Base-by-base conservation (phyloP, 2,888 invertebrate species). In the Rhagium mordax region DNA sequence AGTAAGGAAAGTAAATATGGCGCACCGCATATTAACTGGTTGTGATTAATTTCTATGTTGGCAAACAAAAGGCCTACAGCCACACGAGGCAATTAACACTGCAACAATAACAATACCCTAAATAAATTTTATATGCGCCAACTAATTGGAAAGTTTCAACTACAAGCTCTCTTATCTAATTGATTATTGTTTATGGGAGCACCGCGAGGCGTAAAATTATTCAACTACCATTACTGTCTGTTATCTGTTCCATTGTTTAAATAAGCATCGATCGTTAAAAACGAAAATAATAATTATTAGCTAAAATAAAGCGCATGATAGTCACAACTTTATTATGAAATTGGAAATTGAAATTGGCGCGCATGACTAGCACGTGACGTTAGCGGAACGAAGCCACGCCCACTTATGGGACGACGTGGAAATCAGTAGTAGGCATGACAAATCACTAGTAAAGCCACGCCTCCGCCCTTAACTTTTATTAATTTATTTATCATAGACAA, bases 81-180 rank as follows among this genome's bases (percentile, higher is more conserved):
- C 24, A 15, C 15, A 13, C 53, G 53, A 51, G 53, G 51, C 51
- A 66, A 66, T 66, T 53, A 66, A 66, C 66, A 53, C 20, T 27
- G 51, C 66, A 51, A 53, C 53, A 7, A 59, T 59, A 51, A 53
- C 53, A 7, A 59, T 59, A 59, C 59, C 29, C 59, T 29, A 33
- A 18, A 59, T 59, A 59, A 59, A 59, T 24, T 71, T 71, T 71
- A 41, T 49, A 65, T 64, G 49, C 55, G 48, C 55, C 7, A 48
- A 51, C 29, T 49, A 65, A 70, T 65, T 70, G 48, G 65, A 73
- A 73, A 70, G 73, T 70, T 68, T 70, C 64, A 27, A 41, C 68
- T 55, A 47, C 49, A 16, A 18, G 33, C 59, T 65, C 59, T 65
- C 69, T 65, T 73, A 29, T 49, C 55, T 47, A 73, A 73, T 73